Conservation (phyloP, 30 jellyfish, hydroid and myxozoan genomes). For the Turritopsis dohrnii region DNA sequence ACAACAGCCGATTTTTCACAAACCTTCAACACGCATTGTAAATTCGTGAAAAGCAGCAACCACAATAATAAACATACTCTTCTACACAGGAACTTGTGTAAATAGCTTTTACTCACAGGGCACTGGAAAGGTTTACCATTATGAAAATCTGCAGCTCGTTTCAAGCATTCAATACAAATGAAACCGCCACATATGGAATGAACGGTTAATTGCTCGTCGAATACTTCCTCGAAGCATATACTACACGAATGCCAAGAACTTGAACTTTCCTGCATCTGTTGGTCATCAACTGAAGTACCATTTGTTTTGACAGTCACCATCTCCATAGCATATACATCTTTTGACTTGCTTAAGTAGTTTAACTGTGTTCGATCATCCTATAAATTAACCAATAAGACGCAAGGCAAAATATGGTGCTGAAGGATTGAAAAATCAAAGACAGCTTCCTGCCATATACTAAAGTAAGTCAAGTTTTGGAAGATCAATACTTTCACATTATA, state of each 20-base stretch:
- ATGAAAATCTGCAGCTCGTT: slow-evolving; percentile 56
- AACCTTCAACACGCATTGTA: no score
- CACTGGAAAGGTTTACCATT: slow-evolving; percentile 58
- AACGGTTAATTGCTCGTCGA: slow-evolving; percentile 62
- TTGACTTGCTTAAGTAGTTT: background rate
- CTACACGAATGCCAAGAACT: slow-evolving; percentile 84
- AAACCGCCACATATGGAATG: slow-evolving; percentile 76
- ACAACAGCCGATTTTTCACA: no score
- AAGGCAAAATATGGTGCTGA: background rate
- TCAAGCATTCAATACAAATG: slow-evolving; percentile 63
- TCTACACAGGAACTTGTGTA: background rate
- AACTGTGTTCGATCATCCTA: slow-evolving; percentile 35
- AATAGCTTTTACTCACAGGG: slow-evolving; percentile 52
- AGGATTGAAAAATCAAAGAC: background rate
- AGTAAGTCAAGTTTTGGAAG: no score
- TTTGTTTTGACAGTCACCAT: background rate
- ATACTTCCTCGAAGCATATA: slow-evolving; percentile 82
- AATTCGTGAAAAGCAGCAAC: background rate
- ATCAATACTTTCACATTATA: no score
- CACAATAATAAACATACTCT: background rate
- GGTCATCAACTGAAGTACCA: background rate
- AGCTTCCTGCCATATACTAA: no score
- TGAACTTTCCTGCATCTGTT: background rate
- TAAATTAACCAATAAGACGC: background rate
- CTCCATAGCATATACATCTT: slow-evolving; percentile 22